Evolutionary conservation across 1,140 invertebrate species (phyloP).

Genomic region (Phthorimaea operculella): DNA sequence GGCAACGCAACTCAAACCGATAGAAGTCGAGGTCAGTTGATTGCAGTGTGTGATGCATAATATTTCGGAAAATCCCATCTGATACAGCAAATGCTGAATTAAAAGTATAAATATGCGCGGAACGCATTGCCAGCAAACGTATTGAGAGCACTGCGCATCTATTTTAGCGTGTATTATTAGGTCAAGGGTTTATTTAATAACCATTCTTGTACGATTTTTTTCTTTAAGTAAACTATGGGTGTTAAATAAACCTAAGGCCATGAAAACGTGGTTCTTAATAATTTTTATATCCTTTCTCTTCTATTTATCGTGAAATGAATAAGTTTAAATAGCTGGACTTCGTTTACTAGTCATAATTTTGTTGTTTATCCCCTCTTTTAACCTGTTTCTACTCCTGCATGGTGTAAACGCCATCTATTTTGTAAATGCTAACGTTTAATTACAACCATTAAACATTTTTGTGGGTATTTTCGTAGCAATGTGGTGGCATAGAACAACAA

Average conservation of each 20-base stretch:
- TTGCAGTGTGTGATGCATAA: neutral
- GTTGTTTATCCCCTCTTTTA: too few species aligned
- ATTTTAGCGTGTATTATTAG: constrained; percentile 58
- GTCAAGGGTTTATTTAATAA: constrained; percentile 42
- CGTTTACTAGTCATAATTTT: too few species aligned
- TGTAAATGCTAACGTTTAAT: too few species aligned
- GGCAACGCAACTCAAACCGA: constrained; percentile 41
- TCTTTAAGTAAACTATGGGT: neutral
- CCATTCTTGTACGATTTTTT: constrained; percentile 1
- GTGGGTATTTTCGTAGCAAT: too few species aligned
- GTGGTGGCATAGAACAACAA: constrained; percentile 1
- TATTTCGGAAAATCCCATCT: neutral
- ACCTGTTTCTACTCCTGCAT: too few species aligned
- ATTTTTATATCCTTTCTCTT: too few species aligned
- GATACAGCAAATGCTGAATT: neutral
- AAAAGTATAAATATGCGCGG: constrained; percentile 26
- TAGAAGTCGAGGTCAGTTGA: constrained; percentile 61
- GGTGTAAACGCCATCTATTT: too few species aligned
- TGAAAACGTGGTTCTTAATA: too few species aligned
- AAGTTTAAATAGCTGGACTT: too few species aligned
- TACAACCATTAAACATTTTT: too few species aligned
- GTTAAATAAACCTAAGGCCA: too few species aligned
- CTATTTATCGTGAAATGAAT: too few species aligned
- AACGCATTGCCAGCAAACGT: constrained; percentile 31
- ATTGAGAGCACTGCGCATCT: constrained; percentile 48